Evolutionary conservation across 2,113 vertebrate genomes (phyloP), one percentile per base, ranked within the genome.

Genomic region (Phasianus colchicus): DNA sequence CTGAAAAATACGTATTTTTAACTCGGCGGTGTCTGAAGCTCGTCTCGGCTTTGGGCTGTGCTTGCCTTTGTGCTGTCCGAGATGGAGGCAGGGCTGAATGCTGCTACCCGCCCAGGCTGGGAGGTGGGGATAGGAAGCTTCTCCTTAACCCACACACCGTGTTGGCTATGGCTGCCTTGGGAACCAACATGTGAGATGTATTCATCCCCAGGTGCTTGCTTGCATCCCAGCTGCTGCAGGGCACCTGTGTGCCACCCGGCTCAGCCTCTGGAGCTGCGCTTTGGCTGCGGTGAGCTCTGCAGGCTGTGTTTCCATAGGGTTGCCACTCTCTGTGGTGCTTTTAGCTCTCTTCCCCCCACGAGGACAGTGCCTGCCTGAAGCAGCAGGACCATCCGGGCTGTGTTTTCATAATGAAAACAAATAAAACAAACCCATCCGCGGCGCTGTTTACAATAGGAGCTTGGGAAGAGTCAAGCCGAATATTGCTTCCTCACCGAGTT

Each of bases 401-500:
- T 79, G 96, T 85, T 96, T 86, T 89, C 67, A 9, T 92, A 92
- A 80, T 95, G 50, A 25, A 91, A 92, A 79, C 90, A 96, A 95
- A 93, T 93, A 87, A 94, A 95, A 78, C 87, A 72, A 90, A 52
- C 73, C 71, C 91, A 0, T 48, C 1, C 12, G 5, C 7, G 7
- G 66, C 17, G 4, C 90, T 92, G 89, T 93, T 91, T 77, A 88
- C 95, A 77, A 4, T 77, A n/a, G 1, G 9, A 4, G 16, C 78
- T 78, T 6, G 76, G 91, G 82, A 93, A 92, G 84, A 90, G 89
- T 52, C 2, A 6, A 61, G 94, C 78, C 12, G 42, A 72, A 83
- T 92, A 95, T 95, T 74, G 87, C 91, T 97, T 96, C 95, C 93
- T 96, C 19, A 4, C 40, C 0, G 90, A 83, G 88, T 82, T 92